phyloP scores from a whole-genome alignment of 2,113 vertebrate species.

The Sorex araneus region DNA sequence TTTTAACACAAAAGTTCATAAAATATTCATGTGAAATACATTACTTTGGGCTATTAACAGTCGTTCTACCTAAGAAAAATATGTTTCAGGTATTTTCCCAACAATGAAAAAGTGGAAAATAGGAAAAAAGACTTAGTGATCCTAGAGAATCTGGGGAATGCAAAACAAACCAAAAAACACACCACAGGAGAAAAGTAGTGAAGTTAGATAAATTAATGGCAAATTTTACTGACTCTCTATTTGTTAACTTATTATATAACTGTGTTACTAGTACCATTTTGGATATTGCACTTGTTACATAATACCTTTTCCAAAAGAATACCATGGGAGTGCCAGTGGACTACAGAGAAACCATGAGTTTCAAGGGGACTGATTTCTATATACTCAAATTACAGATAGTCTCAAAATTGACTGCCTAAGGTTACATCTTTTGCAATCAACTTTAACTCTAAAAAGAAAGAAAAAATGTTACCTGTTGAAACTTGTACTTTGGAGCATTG shows the following conservation, averaged over 20 bases:
- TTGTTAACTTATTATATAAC: not conserved
- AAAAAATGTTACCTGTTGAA: not conserved
- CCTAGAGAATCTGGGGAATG: not conserved
- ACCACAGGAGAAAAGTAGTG: not conserved
- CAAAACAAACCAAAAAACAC: not conserved
- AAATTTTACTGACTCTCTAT: not conserved
- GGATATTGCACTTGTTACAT: too few relatives aligned
- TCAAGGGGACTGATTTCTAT: not conserved
- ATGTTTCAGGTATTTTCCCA: slow-evolving; percentile 6
- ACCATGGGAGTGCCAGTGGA: too few relatives aligned
- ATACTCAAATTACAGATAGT: not conserved
- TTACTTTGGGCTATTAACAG: not conserved
- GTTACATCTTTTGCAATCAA: not conserved
- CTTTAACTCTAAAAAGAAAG: not conserved
- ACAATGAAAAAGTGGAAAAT: not conserved
- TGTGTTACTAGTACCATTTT: not conserved
- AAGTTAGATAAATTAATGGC: not conserved
- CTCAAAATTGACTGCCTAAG: not conserved
- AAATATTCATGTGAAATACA: not conserved
- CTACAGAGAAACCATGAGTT: not conserved
- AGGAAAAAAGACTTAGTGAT: not conserved
- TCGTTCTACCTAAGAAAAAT: not conserved
- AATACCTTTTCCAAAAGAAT: not conserved
- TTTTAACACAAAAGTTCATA: not conserved
- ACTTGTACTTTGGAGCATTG: not conserved